A percentile compares a stretch with the other conserved stretches of the same genome.
These are phyloP conservation scores for Zhengitettix transpicula DNA, from an alignment of 2,888 invertebrate genomes.

Conservation along the genomic window DNA sequence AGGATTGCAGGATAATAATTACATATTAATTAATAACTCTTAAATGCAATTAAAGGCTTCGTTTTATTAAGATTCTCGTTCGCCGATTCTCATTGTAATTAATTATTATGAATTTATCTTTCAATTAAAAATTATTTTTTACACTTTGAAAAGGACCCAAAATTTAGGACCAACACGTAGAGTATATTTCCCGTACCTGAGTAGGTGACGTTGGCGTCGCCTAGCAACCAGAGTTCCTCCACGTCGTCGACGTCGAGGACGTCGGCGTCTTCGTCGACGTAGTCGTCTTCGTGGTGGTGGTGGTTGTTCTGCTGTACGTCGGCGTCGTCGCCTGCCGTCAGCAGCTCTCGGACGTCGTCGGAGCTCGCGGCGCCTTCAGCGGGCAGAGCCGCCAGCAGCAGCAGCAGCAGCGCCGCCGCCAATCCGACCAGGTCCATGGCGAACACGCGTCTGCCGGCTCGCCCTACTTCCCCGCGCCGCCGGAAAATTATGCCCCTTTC, in stretches of 20 bases:
- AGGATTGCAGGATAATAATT: too few species aligned
- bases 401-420: neutral
- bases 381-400: neutral
- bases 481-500: neutral
- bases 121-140: too few species aligned
- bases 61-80: too few species aligned
- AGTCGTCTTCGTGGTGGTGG: neutral
- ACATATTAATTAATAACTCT: too few species aligned
- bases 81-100: too few species aligned
- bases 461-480: neutral
- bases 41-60: too few species aligned
- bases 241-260: neutral
- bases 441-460: neutral
- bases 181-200: neutral
- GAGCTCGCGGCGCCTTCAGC: neutral
- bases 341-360: neutral
- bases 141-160: neutral
- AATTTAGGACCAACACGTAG: neutral
- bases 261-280: neutral
- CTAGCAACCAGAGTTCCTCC: neutral
- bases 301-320: neutral
- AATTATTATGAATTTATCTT: too few species aligned
- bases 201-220: too few species aligned
- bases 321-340: too few species aligned
- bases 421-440: neutral